A percentile compares a stretch with the other conserved stretches of the same genome.
Conservation (phyloP, 1,140 invertebrate species). For the Chrysopa pallens region DNA sequence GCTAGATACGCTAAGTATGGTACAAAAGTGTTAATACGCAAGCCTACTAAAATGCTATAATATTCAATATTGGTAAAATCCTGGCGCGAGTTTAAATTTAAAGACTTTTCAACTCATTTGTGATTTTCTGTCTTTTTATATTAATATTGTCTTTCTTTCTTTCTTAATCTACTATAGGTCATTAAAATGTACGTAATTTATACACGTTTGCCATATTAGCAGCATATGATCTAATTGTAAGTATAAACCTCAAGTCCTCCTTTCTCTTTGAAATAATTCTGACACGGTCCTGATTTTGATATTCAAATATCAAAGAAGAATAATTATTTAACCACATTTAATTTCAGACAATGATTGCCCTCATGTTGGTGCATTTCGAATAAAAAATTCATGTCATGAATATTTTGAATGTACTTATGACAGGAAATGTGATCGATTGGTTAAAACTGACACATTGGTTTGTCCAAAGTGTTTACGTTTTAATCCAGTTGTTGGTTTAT, state of each 20-base stretch:
- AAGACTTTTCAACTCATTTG: too few species aligned
- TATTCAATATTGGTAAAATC: too few species aligned
- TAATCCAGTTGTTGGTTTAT: constrained; percentile 3
- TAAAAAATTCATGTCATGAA: constrained; percentile 5
- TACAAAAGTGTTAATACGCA: too few species aligned
- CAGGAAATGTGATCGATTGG: constrained; percentile 1
- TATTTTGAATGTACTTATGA: constrained; percentile 5
- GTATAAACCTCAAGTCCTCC: background rate
- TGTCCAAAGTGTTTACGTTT: constrained; percentile 8
- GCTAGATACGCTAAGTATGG: too few species aligned
- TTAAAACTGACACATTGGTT: background rate
- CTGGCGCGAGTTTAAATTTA: too few species aligned
- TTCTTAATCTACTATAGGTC: too few species aligned
- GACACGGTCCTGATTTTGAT: too few species aligned
- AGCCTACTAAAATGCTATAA: too few species aligned
- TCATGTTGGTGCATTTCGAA: constrained; percentile 3
- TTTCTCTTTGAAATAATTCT: background rate
- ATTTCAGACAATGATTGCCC: constrained; percentile 4
- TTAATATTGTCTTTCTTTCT: background rate
- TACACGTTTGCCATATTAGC: background rate
- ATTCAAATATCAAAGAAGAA: background rate
- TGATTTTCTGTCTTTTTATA: background rate
- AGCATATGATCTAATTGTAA: background rate
- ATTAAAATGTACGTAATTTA: too few species aligned
- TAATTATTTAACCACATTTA: background rate